These are phyloP conservation scores for Gymnopithys bicolor DNA, from an alignment of 2,797 vertebrate species.

Conservation along the genomic window DNA sequence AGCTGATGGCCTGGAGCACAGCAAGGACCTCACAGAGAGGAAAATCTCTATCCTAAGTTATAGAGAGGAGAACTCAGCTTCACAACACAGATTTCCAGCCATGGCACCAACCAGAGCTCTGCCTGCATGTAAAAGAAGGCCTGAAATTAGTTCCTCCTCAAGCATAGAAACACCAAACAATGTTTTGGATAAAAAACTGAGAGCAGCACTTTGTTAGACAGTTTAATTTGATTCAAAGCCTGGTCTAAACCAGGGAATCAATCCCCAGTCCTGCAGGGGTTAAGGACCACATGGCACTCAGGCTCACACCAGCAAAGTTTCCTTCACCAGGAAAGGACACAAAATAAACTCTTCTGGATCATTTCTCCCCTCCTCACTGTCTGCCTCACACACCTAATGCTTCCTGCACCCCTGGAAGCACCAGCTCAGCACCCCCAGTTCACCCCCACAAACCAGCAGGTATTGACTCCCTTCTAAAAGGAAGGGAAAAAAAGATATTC, in stretches of 20 bases:
- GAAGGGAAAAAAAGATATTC: neutral
- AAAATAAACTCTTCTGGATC: neutral
- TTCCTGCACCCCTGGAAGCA: neutral
- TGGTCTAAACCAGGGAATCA: neutral
- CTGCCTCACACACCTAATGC: neutral
- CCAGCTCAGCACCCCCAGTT: neutral
- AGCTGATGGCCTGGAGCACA: neutral
- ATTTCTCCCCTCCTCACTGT: neutral
- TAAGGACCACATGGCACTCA: neutral
- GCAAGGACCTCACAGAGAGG: neutral
- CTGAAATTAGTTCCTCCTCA: neutral
- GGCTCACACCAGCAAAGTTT: neutral
- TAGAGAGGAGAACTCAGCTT: neutral
- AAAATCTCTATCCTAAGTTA: neutral
- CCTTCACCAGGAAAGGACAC: neutral
- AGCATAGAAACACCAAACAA: neutral
- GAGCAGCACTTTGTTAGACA: neutral
- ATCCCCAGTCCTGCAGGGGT: neutral
- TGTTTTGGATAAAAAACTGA: neutral
- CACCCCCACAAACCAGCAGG: neutral
- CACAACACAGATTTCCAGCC: neutral
- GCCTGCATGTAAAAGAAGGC: neutral
- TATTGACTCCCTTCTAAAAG: neutral
- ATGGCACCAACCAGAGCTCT: neutral
- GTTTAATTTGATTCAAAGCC: neutral